Percentiles rank a stretch among this genome's conserved stretches.
These are phyloP conservation scores for Triplophysa tibetana DNA, from an alignment of 2,113 vertebrate genomes.

Conservation along the genomic window DNA sequence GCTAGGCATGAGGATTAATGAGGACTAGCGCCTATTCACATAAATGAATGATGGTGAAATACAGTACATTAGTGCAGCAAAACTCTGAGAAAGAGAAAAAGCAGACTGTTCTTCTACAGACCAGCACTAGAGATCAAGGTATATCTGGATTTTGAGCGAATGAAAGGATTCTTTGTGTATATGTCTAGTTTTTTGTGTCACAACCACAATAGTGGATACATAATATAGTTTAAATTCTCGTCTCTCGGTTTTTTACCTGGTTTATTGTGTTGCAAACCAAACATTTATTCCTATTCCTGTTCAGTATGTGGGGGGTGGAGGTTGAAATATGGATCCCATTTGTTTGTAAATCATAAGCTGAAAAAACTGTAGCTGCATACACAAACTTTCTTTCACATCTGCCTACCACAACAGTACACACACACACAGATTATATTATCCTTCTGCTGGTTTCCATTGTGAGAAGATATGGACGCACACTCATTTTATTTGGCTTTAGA, in stretches of 20 bases:
- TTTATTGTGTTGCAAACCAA: not conserved
- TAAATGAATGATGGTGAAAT: conserved; percentile 16
- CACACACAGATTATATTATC: conserved; percentile 17
- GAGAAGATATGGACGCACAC: not conserved
- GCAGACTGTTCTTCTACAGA: not conserved
- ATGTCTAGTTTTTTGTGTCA: conserved; percentile 4
- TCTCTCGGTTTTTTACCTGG: not conserved
- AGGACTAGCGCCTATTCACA: conserved; percentile 2
- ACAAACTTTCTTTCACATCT: conserved; percentile 30
- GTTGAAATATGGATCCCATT: conserved; percentile 35
- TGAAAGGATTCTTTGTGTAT: not conserved
- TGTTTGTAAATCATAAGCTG: conserved; percentile 40
- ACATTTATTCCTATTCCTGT: not conserved
- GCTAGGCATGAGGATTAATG: not conserved
- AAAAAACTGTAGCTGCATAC: conserved; percentile 33
- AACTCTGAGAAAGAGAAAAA: conserved; percentile 1
- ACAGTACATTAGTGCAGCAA: not conserved
- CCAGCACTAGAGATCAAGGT: not conserved
- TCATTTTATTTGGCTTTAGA: conserved; percentile 13
- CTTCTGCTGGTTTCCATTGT: conserved; percentile 1
- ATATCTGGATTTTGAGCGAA: not conserved
- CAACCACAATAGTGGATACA: not conserved
- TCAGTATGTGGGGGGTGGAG: not conserved
- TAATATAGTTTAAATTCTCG: not conserved
- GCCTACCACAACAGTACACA: not conserved